A percentile compares a stretch with the other conserved stretches of the same genome.
Evolutionary conservation across 2,888 invertebrate species (phyloP).

Genomic region (Cataglyphis cursor): DNA sequence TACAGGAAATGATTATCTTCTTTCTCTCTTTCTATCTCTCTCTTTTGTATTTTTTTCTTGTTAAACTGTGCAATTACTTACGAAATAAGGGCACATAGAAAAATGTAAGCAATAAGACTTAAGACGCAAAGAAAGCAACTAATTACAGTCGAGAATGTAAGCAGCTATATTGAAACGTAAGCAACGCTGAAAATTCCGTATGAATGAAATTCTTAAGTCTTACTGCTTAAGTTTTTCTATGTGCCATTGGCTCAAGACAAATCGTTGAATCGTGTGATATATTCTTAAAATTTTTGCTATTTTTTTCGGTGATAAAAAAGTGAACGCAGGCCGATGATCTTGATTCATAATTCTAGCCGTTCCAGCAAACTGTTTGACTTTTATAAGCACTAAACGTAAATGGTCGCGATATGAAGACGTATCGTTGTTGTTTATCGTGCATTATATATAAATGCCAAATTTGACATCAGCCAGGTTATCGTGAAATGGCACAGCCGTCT

Average conservation of each 20-base stretch:
- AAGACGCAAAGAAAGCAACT: no score
- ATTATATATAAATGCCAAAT: slow-evolving; percentile 25
- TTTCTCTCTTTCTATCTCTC: not conserved
- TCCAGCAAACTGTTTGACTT: slow-evolving; percentile 54
- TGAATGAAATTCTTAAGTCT: no score
- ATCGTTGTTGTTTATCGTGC: slow-evolving; percentile 50
- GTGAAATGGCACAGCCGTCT: not conserved
- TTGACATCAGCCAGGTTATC: not conserved
- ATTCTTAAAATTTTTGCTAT: slow-evolving; percentile 51
- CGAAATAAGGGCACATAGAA: no score
- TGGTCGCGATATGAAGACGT: slow-evolving; percentile 50
- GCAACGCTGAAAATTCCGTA: no score
- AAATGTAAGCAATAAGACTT: no score
- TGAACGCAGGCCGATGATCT: slow-evolving; percentile 7
- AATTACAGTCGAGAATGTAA: no score
- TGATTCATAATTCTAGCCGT: slow-evolving; percentile 53
- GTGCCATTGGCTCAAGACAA: slow-evolving; percentile 21
- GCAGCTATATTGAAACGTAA: no score
- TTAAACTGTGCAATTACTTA: not conserved
- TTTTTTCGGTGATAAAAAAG: slow-evolving; percentile 47
- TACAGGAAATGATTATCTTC: not conserved
- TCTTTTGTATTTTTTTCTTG: not conserved
- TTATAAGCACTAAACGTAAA: slow-evolving; percentile 68
- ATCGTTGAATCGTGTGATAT: slow-evolving; percentile 62
- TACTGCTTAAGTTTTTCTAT: no score